These are phyloP conservation scores for Drosophila suzukii DNA, from an alignment of 1,140 invertebrate species.

Conservation along the genomic window DNA sequence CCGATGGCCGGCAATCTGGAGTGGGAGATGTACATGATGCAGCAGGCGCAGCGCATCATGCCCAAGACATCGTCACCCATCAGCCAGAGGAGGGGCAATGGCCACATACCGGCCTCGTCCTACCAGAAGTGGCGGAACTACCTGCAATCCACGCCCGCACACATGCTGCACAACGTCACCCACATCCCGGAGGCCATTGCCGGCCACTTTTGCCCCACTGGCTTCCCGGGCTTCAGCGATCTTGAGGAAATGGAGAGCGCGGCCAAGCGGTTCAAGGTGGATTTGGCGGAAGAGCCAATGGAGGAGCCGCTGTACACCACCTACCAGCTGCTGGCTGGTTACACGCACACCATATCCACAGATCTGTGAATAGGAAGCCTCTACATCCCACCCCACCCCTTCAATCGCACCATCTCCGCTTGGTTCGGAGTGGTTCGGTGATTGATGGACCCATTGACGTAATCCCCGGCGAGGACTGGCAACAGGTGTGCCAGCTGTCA, in stretches of 20 bases:
- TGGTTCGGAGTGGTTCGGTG: slow-evolving; percentile 42
- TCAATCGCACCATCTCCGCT: slow-evolving; percentile 47
- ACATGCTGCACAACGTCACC: slow-evolving; percentile 75
- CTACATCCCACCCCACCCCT: too few relatives aligned
- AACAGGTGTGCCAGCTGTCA: slow-evolving; percentile 67
- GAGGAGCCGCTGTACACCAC: slow-evolving; percentile 16
- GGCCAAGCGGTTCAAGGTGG: slow-evolving; percentile 73
- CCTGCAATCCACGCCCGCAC: slow-evolving; percentile 67
- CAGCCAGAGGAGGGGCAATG: slow-evolving; percentile 29
- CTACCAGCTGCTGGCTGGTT: slow-evolving; percentile 43
- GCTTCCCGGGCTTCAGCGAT: slow-evolving; percentile 72
- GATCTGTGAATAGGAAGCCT: slow-evolving; percentile 40
- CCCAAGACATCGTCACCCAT: slow-evolving; percentile 79
- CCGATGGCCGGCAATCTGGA: slow-evolving; percentile 56
- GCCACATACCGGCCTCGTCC: slow-evolving; percentile 23
- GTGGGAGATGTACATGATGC: slow-evolving; percentile 83
- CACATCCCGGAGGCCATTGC: slow-evolving; percentile 80
- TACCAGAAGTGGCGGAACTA: slow-evolving; percentile 79
- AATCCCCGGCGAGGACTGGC: slow-evolving; percentile 42
- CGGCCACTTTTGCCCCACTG: slow-evolving; percentile 70
- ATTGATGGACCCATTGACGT: not conserved
- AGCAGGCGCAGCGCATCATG: slow-evolving; percentile 67
- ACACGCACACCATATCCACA: slow-evolving; percentile 68
- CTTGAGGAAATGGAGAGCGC: slow-evolving; percentile 75
- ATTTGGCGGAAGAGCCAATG: not conserved